Conservation (phyloP, 2,797 vertebrate species). For the Liparis tanakae region DNA sequence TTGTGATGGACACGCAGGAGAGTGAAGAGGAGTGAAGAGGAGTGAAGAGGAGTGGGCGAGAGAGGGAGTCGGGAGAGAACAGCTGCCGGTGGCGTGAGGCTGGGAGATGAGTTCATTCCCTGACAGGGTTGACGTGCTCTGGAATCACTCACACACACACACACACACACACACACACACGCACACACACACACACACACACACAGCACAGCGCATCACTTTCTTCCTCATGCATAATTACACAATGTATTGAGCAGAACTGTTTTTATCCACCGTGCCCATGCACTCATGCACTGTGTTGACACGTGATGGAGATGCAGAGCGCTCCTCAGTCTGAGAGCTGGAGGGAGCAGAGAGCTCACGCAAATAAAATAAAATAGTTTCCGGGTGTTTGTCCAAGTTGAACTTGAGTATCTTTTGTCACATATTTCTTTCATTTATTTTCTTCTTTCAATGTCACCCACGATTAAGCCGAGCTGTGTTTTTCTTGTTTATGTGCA, state of each 20-base stretch:
- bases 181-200: not conserved
- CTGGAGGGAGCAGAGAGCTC: not conserved
- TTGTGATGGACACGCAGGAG: conserved; percentile 23
- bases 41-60: conserved; percentile 21
- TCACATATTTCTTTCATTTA: not conserved
- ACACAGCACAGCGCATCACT: conserved; percentile 6
- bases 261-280: not conserved
- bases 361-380: not conserved
- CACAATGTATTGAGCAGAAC: conserved; percentile 37
- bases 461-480: not conserved
- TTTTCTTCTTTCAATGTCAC: not conserved
- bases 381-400: not conserved
- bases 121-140: conserved; percentile 48
- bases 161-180: too few species aligned
- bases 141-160: conserved; percentile 11
- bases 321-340: conserved; percentile 5
- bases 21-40: conserved; percentile 11
- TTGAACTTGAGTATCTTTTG: not conserved
- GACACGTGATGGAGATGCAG: not conserved
- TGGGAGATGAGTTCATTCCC: conserved; percentile 58
- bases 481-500: not conserved
- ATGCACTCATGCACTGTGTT: not conserved
- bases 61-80: conserved; percentile 26
- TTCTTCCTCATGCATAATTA: conserved; percentile 42
- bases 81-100: conserved; percentile 52